A percentile compares a stretch with the other conserved stretches of the same genome.
These are phyloP conservation scores for Ivindomyrus marchei DNA, from an alignment of 2,113 vertebrate genomes.

Conservation along the genomic window DNA sequence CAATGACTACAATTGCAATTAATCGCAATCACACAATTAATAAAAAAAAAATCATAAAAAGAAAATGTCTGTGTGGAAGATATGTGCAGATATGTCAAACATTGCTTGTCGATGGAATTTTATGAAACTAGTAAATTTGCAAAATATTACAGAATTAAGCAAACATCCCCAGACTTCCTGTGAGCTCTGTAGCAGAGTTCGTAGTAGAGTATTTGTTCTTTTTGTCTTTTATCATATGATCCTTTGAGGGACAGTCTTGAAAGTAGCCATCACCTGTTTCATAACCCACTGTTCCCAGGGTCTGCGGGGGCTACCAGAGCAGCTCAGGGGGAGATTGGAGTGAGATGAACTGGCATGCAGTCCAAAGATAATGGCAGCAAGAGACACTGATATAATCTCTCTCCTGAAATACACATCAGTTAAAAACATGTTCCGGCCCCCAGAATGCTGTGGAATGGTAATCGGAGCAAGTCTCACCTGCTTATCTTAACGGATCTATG, in stretches of 20 bases:
- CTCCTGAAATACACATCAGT: not conserved
- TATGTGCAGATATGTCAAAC: not conserved
- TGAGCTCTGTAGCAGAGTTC: not conserved
- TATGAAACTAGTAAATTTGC: not conserved
- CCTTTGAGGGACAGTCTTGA: slow-evolving; percentile 22
- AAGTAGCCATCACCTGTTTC: slow-evolving; percentile 66
- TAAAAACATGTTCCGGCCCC: not conserved
- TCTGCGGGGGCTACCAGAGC: slow-evolving; percentile 37
- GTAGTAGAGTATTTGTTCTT: not conserved
- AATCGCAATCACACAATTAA: not conserved
- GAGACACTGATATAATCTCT: not conserved
- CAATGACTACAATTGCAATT: not conserved
- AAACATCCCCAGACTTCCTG: not conserved
- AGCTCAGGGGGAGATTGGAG: not conserved
- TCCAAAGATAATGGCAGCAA: not conserved
- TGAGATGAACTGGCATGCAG: not conserved
- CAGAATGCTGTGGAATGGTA: not conserved
- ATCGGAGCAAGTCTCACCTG: not conserved
- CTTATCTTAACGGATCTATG: not conserved
- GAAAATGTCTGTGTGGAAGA: not conserved
- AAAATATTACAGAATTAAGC: not conserved
- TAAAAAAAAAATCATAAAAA: not conserved
- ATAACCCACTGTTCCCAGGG: slow-evolving; percentile 59
- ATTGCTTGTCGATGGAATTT: not conserved
- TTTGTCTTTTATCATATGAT: not conserved